These are phyloP conservation scores for Odontothrips loti DNA, from an alignment of 2,888 invertebrate species.

Conservation along the genomic window DNA sequence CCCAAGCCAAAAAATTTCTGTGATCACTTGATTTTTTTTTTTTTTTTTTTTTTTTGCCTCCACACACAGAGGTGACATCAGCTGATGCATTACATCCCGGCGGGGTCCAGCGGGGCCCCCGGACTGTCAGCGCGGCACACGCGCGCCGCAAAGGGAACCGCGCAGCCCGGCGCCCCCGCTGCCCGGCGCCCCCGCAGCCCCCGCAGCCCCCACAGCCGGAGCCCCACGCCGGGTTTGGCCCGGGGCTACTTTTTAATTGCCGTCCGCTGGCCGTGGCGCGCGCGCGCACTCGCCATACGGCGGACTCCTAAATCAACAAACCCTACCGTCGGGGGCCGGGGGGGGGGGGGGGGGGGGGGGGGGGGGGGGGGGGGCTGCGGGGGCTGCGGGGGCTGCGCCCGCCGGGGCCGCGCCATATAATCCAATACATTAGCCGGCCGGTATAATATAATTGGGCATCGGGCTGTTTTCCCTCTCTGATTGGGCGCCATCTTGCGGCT, in stretches of 20 bases:
- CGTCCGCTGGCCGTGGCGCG: not conserved
- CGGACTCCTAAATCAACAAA: slow-evolving; percentile 7
- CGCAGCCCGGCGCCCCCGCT: not conserved
- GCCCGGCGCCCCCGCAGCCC: not conserved
- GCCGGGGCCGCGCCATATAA: not conserved
- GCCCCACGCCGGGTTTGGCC: not conserved
- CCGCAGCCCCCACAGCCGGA: not conserved
- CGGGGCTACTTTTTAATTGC: slow-evolving; percentile 13
- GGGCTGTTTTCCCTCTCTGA: not conserved
- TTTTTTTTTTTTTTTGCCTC: too few species aligned
- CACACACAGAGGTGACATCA: too few species aligned
- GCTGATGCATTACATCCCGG: too few species aligned
- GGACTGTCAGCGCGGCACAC: too few species aligned
- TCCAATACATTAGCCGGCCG: not conserved
- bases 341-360: too few species aligned
- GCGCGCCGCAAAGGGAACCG: too few species aligned
- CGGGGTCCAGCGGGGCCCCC: too few species aligned
- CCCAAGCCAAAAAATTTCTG: too few species aligned
- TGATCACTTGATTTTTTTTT: too few species aligned
- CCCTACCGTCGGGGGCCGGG: not conserved
- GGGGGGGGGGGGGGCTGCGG: too few species aligned
- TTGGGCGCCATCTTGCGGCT: slow-evolving; percentile 6
- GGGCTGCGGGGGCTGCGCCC: not conserved
- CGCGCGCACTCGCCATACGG: not conserved
- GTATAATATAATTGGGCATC: slow-evolving; percentile 7